Evolutionary conservation across 2,888 invertebrate species (phyloP), one percentile per base, ranked within the genome.

Genomic region (Nymphalis c-album): DNA sequence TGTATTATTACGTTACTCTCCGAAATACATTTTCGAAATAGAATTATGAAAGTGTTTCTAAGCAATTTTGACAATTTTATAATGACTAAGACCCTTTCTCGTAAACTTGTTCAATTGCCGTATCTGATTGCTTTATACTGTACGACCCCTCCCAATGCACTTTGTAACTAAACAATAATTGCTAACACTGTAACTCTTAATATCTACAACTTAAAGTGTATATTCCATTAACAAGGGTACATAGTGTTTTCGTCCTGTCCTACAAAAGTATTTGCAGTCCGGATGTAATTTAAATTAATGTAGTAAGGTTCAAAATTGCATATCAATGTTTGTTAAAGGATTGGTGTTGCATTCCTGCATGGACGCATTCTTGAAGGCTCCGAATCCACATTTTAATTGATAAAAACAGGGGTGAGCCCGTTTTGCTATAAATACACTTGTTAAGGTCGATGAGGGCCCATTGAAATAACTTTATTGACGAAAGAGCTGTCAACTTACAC

Each of bases 311-410:
- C 31, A 50, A 58, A 71, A 63, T 78, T 10, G 68, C 35, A 67
- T 75, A 71, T 22, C 18, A 18, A n/a, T 55, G 31, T 22, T 50
- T 22, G 31, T 26, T 55, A 48, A 60, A 62, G 17, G 26, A 5
- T 55, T 59, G 46, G 64, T 50, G 48, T 58, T 70, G 71, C 74
- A 73, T 76, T 72, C 75, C 74, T 65, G 69, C 71, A 67, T 71
- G 72, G 71, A 72, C 73, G 70, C 74, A 76, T 76, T 74, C 77
- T 74, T 70, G 68, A 72, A 72, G 72, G 71, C 71, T 61, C 66
- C 73, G 73, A 76, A 78, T 80, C 81, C 75, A 80, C 80, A 80
- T 80, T 82, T 84, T 85, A 87, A 88, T 87, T 87, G 85, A 85
- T 85, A 83, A 85, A 82, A 84, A 76, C 76, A 72, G 77, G 82